Percentiles rank a stretch among this genome's conserved stretches.
These are phyloP conservation scores for Threskiornis aethiopicus DNA, from an alignment of 2,797 vertebrate species.

Conservation along the genomic window DNA sequence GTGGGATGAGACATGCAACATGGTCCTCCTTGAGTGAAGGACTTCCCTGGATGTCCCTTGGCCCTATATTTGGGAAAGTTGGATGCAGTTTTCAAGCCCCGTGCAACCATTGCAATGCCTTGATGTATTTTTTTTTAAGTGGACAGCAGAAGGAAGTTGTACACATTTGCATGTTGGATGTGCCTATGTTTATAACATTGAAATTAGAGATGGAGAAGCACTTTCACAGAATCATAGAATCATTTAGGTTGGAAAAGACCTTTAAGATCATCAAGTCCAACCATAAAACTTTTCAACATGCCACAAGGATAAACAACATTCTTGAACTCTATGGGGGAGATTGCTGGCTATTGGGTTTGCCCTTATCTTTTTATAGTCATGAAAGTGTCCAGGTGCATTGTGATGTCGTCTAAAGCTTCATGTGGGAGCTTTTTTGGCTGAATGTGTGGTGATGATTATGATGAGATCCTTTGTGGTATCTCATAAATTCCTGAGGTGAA, in stretches of 20 bases:
- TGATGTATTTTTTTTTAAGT: background rate
- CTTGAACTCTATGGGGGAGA: background rate
- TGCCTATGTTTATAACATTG: background rate
- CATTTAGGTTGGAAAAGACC: background rate
- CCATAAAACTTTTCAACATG: background rate
- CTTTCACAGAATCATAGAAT: background rate
- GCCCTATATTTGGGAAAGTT: background rate
- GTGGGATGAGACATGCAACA: background rate
- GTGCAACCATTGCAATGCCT: background rate
- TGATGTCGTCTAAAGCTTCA: background rate
- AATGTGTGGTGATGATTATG: background rate
- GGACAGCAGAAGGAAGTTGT: background rate
- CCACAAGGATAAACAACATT: background rate
- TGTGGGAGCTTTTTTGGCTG: background rate
- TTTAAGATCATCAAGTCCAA: background rate
- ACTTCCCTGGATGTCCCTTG: background rate
- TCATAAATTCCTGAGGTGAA: constrained; percentile 20
- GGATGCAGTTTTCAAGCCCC: background rate
- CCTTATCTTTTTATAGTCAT: background rate
- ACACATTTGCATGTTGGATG: background rate
- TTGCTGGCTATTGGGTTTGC: background rate
- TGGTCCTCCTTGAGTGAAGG: background rate
- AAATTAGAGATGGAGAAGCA: background rate
- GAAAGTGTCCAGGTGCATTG: background rate
- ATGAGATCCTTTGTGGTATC: background rate